Conservation (phyloP, 2,797 vertebrate species). For the Yasuhikotakia modesta region DNA sequence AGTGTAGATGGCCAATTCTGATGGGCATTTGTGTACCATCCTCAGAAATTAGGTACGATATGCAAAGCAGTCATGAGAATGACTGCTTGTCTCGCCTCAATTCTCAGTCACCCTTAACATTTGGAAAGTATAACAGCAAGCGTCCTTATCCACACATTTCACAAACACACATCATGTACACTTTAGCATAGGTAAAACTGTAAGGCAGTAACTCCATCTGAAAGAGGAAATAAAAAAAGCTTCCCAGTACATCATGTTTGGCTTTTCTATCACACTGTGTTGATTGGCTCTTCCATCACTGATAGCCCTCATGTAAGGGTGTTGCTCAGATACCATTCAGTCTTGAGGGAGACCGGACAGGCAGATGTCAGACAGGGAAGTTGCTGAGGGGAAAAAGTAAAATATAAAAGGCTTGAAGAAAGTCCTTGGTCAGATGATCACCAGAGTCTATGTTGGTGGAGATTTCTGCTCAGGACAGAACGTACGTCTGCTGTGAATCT, state of each 20-base stretch:
- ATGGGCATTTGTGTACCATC: not conserved
- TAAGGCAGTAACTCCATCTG: conserved; percentile 51
- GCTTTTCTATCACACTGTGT: conserved; percentile 2
- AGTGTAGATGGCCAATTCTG: not conserved
- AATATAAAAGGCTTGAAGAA: conserved; percentile 1
- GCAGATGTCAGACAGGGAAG: conserved; percentile 21
- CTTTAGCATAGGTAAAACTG: conserved; percentile 42
- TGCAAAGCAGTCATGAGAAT: conserved; percentile 41
- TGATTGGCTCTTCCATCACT: conserved; percentile 7
- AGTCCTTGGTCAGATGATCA: conserved; percentile 73
- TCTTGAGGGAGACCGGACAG: conserved; percentile 16
- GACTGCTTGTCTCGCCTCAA: not conserved
- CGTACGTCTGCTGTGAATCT: conserved; percentile 93
- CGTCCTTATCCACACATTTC: conserved; percentile 24
- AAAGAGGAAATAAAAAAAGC: conserved; percentile 9
- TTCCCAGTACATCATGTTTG: conserved; percentile 27
- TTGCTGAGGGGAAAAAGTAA: not conserved
- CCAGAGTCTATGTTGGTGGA: conserved; percentile 94
- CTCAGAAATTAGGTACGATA: conserved; percentile 8
- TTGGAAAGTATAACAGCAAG: conserved; percentile 30
- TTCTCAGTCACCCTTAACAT: conserved; percentile 15
- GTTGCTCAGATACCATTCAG: conserved; percentile 1
- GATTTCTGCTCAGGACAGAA: conserved; percentile 93
- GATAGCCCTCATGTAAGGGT: conserved; percentile 5
- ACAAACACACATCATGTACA: conserved; percentile 41